Evolutionary conservation across 2,888 invertebrate genomes (phyloP).

Genomic region (Steinernema hermaphroditum): DNA sequence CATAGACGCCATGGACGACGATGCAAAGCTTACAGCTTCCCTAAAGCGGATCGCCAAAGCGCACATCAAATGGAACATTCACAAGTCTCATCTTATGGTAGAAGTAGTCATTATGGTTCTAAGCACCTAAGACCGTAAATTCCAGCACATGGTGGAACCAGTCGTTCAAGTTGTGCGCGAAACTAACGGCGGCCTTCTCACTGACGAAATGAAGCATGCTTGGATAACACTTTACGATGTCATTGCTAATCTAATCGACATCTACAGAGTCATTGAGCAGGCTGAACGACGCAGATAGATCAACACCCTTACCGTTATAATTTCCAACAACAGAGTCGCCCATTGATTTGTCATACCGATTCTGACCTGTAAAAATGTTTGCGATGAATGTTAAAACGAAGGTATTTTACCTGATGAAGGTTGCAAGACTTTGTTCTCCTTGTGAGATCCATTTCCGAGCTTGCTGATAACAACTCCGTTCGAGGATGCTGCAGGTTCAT

Average conservation of each 20-base stretch:
- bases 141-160: slow-evolving; percentile 61
- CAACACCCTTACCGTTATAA: too few species aligned
- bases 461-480: too few species aligned
- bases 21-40: slow-evolving; percentile 47
- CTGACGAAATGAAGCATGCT: slow-evolving; percentile 50
- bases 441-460: too few species aligned
- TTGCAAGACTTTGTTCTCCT: too few species aligned
- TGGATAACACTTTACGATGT: slow-evolving; percentile 64
- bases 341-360: too few species aligned
- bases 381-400: too few species aligned
- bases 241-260: slow-evolving; percentile 62
- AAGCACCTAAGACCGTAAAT: neutral
- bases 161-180: slow-evolving; percentile 53
- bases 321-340: too few species aligned
- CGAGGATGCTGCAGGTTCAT: too few species aligned
- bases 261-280: slow-evolving; percentile 43
- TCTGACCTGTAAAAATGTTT: too few species aligned
- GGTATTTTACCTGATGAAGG: too few species aligned
- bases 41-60: slow-evolving; percentile 56
- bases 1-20: slow-evolving; percentile 60
- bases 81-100: slow-evolving; percentile 59
- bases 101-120: too few species aligned
- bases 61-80: slow-evolving; percentile 63
- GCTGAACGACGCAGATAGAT: slow-evolving; percentile 5
- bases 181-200: slow-evolving; percentile 40